Evolutionary conservation across 92 coral and sea anemone species (phyloP).

Genomic region (Parazoanthus atlanticus): DNA sequence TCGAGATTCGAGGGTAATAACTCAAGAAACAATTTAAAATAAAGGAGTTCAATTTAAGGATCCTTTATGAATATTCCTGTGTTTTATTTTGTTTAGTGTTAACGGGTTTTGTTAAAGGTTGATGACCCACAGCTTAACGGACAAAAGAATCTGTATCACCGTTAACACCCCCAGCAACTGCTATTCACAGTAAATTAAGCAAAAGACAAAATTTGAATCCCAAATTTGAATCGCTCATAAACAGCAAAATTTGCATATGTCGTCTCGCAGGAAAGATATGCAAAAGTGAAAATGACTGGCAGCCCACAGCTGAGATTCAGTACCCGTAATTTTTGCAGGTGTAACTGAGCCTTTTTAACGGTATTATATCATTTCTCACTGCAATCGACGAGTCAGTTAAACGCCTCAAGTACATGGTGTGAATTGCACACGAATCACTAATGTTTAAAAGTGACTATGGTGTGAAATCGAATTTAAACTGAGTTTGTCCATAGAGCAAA

Average conservation of each 20-base stretch:
- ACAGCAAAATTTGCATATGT: constrained; percentile 28
- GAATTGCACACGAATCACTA: neutral
- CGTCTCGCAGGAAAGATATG: constrained; percentile 31
- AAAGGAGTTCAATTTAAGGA: constrained; percentile 2
- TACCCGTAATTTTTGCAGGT: neutral
- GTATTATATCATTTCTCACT: neutral
- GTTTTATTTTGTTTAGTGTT: neutral
- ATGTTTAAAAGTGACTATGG: neutral
- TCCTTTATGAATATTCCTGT: neutral
- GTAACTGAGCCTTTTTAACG: too few relatives aligned
- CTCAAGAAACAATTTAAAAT: neutral
- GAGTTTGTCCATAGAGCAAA: neutral
- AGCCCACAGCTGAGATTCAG: neutral
- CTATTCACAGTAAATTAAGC: constrained; percentile 5
- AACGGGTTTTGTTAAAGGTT: neutral
- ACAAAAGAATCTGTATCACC: neutral
- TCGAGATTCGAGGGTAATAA: neutral
- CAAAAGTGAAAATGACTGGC: neutral
- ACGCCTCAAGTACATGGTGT: neutral
- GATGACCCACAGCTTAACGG: neutral
- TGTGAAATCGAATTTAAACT: neutral
- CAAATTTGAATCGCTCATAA: constrained; percentile 23
- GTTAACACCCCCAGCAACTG: neutral
- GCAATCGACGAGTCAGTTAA: neutral
- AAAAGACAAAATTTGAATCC: constrained; percentile 32